phyloP scores from a whole-genome alignment of 2,888 invertebrate species.

The Hirtodrosophila confusa region DNA sequence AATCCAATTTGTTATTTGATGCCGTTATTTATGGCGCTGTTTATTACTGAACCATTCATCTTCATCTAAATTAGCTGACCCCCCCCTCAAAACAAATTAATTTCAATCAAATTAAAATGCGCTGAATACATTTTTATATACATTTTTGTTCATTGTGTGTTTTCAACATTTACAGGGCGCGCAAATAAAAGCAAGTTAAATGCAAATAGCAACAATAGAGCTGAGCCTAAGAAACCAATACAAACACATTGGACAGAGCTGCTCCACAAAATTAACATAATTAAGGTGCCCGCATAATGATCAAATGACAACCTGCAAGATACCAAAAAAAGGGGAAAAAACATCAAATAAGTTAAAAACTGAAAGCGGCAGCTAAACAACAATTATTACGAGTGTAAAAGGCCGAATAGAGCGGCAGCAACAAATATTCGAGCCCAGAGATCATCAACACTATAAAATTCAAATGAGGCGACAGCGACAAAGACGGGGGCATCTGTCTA shows the following conservation, averaged over 20 bases:
- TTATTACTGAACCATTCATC: constrained; percentile 35
- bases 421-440: constrained; percentile 28
- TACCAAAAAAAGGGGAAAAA: constrained; percentile 16
- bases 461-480: constrained; percentile 54
- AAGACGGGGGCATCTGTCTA: constrained; percentile 38
- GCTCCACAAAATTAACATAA: constrained; percentile 64
- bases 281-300: constrained; percentile 64
- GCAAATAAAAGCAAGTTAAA: constrained; percentile 32
- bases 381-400: constrained; percentile 47
- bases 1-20: constrained; percentile 60
- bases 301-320: constrained; percentile 58
- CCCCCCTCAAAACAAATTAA: constrained; percentile 55
- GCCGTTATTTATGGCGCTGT: constrained; percentile 40
- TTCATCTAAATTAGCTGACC: constrained; percentile 22
- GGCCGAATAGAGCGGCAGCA: constrained; percentile 31
- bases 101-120: constrained; percentile 62
- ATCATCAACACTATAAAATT: constrained; percentile 60
- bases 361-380: constrained; percentile 33
- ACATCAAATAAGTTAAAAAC: constrained; percentile 16
- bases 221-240: constrained; percentile 2
- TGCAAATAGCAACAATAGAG: constrained; percentile 24
- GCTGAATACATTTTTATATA: constrained; percentile 27
- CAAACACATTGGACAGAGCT: constrained; percentile 30
- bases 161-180: constrained; percentile 42
- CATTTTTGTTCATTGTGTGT: constrained; percentile 9